Evolutionary conservation across 1,140 invertebrate genomes (phyloP), one percentile per base, ranked within the genome.

Genomic region (Drosophila leontia): DNA sequence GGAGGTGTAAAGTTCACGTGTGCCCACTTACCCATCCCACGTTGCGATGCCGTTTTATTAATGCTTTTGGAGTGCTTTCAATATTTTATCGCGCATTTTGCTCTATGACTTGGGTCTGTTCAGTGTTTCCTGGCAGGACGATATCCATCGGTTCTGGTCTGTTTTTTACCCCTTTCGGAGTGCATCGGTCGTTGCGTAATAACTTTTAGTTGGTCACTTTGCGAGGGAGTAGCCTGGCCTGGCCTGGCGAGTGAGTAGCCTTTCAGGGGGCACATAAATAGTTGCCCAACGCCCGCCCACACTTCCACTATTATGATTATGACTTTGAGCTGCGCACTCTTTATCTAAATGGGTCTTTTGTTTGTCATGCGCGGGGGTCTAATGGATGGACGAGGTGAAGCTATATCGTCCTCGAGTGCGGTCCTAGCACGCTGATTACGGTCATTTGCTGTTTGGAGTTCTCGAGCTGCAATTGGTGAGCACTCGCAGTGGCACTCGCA

Each of bases 271-370:
- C 79, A 64, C 71, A 84, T 84, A 84, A 80, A 84, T 84, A 85
- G 82, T 72, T 53, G 67, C 44, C 65, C 39, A 65, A 65, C 67
- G 39, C 51, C 67, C 61, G 23, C 65, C 62, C 23, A 26, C 26
- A 39, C 23, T 35, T n/a, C 58, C 44, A 42, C 55, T 56, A 84
- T 88, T 90, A 88, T 88, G 84, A 84, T 88, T 88, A 88, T 84
- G 85, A 80, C 70, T 88, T 88, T 51, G 69, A 80, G 74, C 64
- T 47, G 63, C 67, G 50, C 75, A 75, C 76, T 88, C 61, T 90
- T 74, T 88, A 88, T 88, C 84, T 88, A 90, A 88, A 88, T 88
- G 84, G 84, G 84, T 88, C 85, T 88, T 88, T 88, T 88, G 84
- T 88, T 87, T 84, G 80, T 42, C 45, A 53, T 57, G 53, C 26